These are phyloP conservation scores for Heteromormyrus szaboi DNA, from an alignment of 2,797 vertebrate genomes.

Conservation along the genomic window DNA sequence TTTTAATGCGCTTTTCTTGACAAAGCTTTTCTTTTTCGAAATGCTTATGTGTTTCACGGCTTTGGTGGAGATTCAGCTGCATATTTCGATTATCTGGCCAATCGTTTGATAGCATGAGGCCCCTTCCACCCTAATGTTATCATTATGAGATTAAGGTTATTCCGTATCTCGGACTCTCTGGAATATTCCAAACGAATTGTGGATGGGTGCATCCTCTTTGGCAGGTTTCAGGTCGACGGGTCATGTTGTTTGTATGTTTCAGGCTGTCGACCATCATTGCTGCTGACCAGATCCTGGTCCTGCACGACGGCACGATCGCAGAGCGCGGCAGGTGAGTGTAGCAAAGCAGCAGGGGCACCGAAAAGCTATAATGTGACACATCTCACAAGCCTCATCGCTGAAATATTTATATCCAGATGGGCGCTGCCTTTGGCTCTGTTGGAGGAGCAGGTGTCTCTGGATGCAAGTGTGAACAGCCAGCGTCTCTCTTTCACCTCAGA, in stretches of 20 bases:
- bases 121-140: not conserved
- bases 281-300: constrained; percentile 88
- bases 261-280: constrained; percentile 87
- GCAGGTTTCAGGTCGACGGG: not conserved
- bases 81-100: not conserved
- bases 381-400: not conserved
- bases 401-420: not conserved
- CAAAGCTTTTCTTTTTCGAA: not conserved
- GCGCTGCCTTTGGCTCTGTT: not conserved
- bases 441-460: not conserved
- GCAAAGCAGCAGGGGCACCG: not conserved
- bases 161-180: not conserved
- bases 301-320: constrained; percentile 72
- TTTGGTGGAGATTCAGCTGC: not conserved
- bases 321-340: constrained; percentile 79
- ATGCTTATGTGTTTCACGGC: not conserved
- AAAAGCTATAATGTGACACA: not conserved
- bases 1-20: not conserved
- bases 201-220: not conserved
- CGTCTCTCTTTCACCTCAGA: not conserved
- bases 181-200: not conserved
- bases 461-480: not conserved
- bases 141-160: not conserved
- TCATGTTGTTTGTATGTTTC: not conserved
- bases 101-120: not conserved